Percentiles rank a stretch among this genome's conserved stretches.
phyloP scores from a whole-genome alignment of 2,113 vertebrate species.

The Craseonycteris thonglongyai region DNA sequence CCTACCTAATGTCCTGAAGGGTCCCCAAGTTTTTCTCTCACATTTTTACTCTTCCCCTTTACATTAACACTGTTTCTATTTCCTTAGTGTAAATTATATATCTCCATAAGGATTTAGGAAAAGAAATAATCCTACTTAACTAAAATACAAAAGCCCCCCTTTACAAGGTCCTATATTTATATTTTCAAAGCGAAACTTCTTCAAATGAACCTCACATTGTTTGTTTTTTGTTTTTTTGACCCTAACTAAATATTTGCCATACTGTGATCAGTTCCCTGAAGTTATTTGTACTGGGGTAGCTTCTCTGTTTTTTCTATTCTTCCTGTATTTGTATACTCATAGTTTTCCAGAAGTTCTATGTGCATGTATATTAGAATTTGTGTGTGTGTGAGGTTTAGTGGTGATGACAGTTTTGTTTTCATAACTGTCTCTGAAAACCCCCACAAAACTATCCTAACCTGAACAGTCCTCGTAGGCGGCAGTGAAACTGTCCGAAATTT shows the following conservation, averaged over 20 bases:
- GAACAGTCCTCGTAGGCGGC: neutral
- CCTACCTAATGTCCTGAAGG: neutral
- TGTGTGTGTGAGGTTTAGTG: neutral
- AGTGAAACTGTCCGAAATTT: neutral
- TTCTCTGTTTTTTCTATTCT: too few species aligned
- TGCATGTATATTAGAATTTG: neutral
- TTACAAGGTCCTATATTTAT: conserved; percentile 3
- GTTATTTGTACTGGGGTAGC: neutral
- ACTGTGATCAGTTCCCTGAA: neutral
- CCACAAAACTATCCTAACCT: neutral
- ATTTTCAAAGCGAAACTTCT: conserved; percentile 32
- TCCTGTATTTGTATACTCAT: neutral
- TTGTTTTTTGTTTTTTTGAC: neutral
- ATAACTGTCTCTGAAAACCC: neutral
- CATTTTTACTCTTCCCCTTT: neutral
- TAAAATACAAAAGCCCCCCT: neutral
- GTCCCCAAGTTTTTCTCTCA: neutral
- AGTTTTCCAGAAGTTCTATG: neutral
- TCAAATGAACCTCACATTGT: neutral
- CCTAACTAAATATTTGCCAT: conserved; percentile 5
- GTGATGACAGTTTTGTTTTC: neutral
- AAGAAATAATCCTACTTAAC: neutral
- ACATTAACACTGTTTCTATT: neutral
- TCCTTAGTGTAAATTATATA: neutral
- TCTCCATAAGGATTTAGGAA: neutral